phyloP scores from a whole-genome alignment of 2,888 invertebrate species.

The Tetramorium bicarinatum region DNA sequence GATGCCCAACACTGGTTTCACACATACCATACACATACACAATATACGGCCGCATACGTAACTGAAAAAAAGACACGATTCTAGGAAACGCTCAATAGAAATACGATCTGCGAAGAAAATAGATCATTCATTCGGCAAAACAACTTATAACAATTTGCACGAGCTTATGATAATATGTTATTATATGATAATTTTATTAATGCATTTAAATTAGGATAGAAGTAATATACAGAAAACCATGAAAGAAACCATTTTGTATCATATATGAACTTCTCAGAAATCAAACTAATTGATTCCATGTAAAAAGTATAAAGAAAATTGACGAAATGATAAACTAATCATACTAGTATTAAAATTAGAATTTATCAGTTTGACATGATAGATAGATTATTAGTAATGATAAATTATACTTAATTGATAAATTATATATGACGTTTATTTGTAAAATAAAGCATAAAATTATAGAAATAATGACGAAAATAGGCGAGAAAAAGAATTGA shows the following conservation, averaged over 20 bases:
- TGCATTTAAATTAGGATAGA: too few species aligned
- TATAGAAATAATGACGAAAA: not conserved
- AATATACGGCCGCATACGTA: not conserved
- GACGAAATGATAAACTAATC: not conserved
- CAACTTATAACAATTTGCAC: not conserved
- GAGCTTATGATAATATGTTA: not conserved
- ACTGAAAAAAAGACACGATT: not conserved
- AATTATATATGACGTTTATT: too few species aligned
- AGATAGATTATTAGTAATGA: too few species aligned
- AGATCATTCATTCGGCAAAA: not conserved
- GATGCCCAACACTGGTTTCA: conserved; percentile 31
- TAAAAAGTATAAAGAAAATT: not conserved
- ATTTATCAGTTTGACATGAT: too few species aligned
- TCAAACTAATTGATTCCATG: not conserved
- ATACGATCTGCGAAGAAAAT: not conserved
- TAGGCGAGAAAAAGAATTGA: too few species aligned
- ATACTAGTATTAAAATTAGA: too few species aligned
- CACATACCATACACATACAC: not conserved
- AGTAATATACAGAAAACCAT: not conserved
- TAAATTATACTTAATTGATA: too few species aligned
- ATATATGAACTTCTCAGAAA: not conserved
- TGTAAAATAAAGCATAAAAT: not conserved
- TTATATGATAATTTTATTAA: not conserved
- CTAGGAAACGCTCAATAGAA: not conserved
- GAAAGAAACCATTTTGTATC: not conserved